Evolutionary conservation across 2,113 vertebrate genomes (phyloP).

Genomic region (Nothobranchius furzeri): DNA sequence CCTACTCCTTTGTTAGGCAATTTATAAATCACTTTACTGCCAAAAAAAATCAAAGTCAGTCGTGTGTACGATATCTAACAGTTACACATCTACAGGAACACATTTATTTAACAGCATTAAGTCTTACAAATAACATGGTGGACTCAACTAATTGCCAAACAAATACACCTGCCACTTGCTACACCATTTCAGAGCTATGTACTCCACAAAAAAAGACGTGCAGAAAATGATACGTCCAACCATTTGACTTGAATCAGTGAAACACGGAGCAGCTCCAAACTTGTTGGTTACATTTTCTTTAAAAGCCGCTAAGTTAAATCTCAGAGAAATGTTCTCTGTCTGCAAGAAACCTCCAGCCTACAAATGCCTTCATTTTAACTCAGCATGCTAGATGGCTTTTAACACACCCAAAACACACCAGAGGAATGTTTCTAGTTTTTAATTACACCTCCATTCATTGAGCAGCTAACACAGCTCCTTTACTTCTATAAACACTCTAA

Average conservation of each 20-base stretch:
- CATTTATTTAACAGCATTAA: slow-evolving; percentile 1
- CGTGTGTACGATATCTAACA: neutral
- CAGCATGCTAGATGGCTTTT: slow-evolving; percentile 1
- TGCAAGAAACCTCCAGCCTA: slow-evolving; percentile 1
- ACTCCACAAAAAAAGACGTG: slow-evolving; percentile 10
- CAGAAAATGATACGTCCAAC: slow-evolving; percentile 9
- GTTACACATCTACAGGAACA: neutral
- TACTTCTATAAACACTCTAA: slow-evolving; percentile 16
- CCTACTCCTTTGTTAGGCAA: neutral
- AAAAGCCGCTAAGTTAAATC: neutral
- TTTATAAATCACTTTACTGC: neutral
- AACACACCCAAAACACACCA: slow-evolving; percentile 8
- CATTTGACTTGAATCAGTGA: slow-evolving; percentile 8
- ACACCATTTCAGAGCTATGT: slow-evolving; percentile 10
- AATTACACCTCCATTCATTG: neutral
- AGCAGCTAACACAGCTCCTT: neutral
- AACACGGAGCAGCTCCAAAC: neutral
- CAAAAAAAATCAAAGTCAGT: slow-evolving; percentile 2
- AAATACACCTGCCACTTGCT: slow-evolving; percentile 20
- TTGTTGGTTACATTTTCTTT: too few relatives aligned
- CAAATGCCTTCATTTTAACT: neutral
- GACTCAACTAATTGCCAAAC: neutral
- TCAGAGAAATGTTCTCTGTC: neutral
- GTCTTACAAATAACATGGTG: neutral
- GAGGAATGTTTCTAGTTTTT: slow-evolving; percentile 24